Base-by-base conservation (phyloP, 2,797 vertebrate genomes). In the Chaenodraco wilsoni region DNA sequence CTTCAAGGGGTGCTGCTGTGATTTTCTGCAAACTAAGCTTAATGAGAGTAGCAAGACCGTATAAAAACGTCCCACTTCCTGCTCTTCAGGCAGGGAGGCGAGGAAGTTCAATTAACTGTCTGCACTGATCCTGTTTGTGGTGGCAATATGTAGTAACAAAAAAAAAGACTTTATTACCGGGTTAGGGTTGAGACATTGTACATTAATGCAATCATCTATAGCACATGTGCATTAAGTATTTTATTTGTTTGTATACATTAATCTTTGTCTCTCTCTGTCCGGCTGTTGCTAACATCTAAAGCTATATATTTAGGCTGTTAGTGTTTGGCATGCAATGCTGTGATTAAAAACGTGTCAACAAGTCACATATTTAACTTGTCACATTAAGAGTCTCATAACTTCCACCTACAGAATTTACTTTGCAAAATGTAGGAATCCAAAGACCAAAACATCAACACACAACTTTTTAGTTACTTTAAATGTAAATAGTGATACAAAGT, bases 51-150 rank as follows among this genome's bases (percentile, higher is more conserved):
- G 46, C 45, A 54, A 50, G 9, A 72, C 44, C 8, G 57, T 45
- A 75, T 83, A 76, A 89, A 82, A 78, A 74, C 40, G 1, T 40
- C 1, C 55, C 57, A 59, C 60, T 74, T 90, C 82, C 84, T 84
- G 67, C 72, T 55, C 16, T 27, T 15, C 7, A 45, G 17, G 46
- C 23, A 4, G 5, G 3, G 7, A 10, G 51, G 3, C 13, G 3
- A 69, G 54, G 43, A 66, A 27, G 43, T 52, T 79, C 15, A 60
- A 0, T 55, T 60, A 67, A 64, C 45, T 21, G 55, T 67, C 61
- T 69, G 51, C 27, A 62, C 4, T 17, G 5, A 51, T 69, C 48
- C 14, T 54, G 4, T 71, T 31, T 60, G 16, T 14, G 19, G 2
- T 11, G 16, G 2, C 41, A 50, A 50, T 63, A 33, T 40, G 21